phyloP scores from a whole-genome alignment of 2,113 vertebrate species.

The Athene noctua region DNA sequence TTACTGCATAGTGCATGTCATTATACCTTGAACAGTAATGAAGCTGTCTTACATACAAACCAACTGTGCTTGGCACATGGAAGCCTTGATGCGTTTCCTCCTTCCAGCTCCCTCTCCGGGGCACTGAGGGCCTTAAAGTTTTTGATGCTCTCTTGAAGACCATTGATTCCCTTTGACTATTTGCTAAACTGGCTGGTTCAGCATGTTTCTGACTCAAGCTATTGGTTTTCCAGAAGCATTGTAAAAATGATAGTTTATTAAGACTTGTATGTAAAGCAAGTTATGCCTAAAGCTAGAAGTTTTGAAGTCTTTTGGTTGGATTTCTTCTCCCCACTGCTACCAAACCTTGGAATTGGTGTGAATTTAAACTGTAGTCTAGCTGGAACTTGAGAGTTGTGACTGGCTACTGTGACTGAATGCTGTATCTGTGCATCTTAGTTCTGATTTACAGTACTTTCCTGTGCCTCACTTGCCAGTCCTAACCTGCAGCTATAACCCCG shows the following conservation, averaged over 20 bases:
- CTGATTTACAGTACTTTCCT: background rate
- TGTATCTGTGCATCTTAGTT: background rate
- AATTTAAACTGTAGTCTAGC: background rate
- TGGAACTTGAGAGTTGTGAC: background rate
- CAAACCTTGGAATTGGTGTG: background rate
- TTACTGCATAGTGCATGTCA: background rate
- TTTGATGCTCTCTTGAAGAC: background rate
- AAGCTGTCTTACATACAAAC: background rate
- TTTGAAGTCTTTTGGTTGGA: background rate
- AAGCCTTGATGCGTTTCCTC: background rate
- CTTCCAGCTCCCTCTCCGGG: background rate
- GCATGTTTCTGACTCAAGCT: background rate
- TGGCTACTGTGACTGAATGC: background rate
- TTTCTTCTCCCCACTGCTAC: background rate
- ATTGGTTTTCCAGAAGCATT: background rate
- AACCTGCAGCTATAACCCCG: background rate
- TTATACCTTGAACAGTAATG: slow-evolving; percentile 9
- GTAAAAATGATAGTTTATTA: background rate
- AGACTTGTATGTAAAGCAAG: background rate
- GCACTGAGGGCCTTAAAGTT: background rate
- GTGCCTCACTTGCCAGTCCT: background rate
- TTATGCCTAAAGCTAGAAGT: background rate
- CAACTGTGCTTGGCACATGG: background rate
- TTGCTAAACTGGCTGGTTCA: background rate
- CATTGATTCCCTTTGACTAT: background rate